Evolutionary conservation across 2,797 vertebrate species (phyloP), one percentile per base, ranked within the genome.

Genomic region (Coregonus ussuriensis): DNA sequence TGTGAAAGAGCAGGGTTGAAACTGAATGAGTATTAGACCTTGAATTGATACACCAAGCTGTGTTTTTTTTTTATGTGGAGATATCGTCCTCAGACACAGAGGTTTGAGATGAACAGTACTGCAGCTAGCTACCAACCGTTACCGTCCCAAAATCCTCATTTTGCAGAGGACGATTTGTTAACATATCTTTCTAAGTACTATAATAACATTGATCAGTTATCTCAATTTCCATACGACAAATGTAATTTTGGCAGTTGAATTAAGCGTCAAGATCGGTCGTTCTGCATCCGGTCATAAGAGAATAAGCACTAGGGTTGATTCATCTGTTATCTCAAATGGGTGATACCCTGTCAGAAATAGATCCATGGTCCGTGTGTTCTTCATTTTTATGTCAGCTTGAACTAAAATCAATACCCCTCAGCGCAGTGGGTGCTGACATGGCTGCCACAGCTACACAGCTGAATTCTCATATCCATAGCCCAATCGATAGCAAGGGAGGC

Each of bases 351-450:
- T 81, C 74, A 79, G 29, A 72, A 72, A 72, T 47, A 37, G 79
- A 47, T 76, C 68, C 72, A 68, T 53, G 77, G 68, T 31, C 59
- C 75, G 69, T 63, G 74, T 79, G 79, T 59, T 81, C 77, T 74
- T 83, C 79, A 80, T 79, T 85, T 77, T 80, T 74, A 54, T 75
- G 78, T 78, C 81, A 82, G 77, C 73, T 82, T 84, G 79, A 87
- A 82, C 83, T 83, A 76, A 83, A 85, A 85, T 88, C 84, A 81
- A 83, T 88, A 86, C 13, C 14, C 62, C 51, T 47, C 41, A 47
- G 41, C 41, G 9, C 41, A 47, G 41, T 72, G 80, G 68, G 74
- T 54, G 25, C 25, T 25, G 25, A 25, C 25, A 25, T 25, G 25
- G 67, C 65, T 74, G 77, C 77, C 76, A 69, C 72, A 75, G 78